Evolutionary conservation across 2,888 invertebrate genomes (phyloP), one percentile per base, ranked within the genome.

Genomic region (Epirrhoe alternata): DNA sequence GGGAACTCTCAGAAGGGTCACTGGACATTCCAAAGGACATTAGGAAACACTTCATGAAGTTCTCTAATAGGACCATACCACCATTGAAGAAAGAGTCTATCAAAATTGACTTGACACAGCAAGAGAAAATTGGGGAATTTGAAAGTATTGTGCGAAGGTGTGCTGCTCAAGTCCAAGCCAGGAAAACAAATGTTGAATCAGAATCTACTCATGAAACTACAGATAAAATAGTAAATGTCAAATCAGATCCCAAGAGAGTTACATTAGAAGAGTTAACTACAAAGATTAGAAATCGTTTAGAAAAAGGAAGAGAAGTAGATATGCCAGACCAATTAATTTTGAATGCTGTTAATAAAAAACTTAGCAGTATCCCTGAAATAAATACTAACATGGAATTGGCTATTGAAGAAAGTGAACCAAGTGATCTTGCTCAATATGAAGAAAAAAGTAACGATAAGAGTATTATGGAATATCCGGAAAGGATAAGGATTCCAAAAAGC

Each of bases 401-500:
- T 45, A 71, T 76, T 63, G 71, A 77, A 56, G 71, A 70, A 8
- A 63, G 70, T 45, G 66, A 83, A 62, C 55, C 77, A 35, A 80
- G 73, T 42, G 73, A 75, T 61, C 16, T 90, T 47, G 73, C 71
- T 49, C 70, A 80, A 61, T 83, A 77, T 68, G 80, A 79, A 64
- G 77, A 81, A 57, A 71, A 79, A 51, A 72, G 80, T 50, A 70
- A 79, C 61, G 75, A 81, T 42, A 78, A 75, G 8, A 71, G 76
- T 31, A 65, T 84, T 14, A 84, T 84, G 74, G 77, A 82, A 55
- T 96, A 95, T 79, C 94, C 94, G 42, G 94, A 95, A 70, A 92
- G 90, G 78, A 97, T 97, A 69, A 92, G 92, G 73, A 97, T 97
- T 70, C 97, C 97, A 4, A 94, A 94, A 74, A 94, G 95, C 59